Evolutionary conservation across 2,888 invertebrate genomes (phyloP).

Genomic region (Ceriagrion tenellum): DNA sequence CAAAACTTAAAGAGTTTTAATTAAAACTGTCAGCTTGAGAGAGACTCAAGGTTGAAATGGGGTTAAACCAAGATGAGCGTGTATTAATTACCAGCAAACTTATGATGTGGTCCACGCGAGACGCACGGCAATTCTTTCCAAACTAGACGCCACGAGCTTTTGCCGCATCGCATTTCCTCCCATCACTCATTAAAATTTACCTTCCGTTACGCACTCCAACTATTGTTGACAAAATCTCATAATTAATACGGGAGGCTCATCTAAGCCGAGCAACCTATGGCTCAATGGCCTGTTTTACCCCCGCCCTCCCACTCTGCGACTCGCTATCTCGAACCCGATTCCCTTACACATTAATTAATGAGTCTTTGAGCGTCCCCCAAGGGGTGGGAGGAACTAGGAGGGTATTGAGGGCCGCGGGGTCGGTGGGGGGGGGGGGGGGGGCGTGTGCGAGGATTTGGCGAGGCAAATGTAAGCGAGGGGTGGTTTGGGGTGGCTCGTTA

Average conservation of each 20-base stretch:
- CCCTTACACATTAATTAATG: slow-evolving; percentile 63
- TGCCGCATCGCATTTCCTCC: not conserved
- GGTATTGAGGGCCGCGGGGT: not conserved
- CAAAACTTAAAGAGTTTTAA: not conserved
- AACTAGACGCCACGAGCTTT: not conserved
- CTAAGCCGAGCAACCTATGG: slow-evolving; percentile 28
- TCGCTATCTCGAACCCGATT: not conserved
- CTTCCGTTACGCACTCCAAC: not conserved
- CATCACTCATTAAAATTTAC: slow-evolving; percentile 49
- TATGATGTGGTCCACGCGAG: not conserved
- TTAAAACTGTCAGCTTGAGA: not conserved
- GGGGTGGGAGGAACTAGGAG: not conserved
- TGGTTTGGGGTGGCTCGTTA: slow-evolving; percentile 6
- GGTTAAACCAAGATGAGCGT: not conserved
- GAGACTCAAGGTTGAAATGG: not conserved
- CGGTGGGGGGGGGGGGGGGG: too few species aligned
- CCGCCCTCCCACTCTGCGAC: not conserved
- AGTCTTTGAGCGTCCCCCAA: slow-evolving; percentile 45
- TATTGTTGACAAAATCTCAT: slow-evolving; percentile 54
- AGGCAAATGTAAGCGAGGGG: not conserved
- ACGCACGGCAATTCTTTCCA: not conserved
- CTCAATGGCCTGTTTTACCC: not conserved
- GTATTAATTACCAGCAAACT: not conserved
- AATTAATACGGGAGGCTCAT: slow-evolving; percentile 50
- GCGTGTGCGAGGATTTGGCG: not conserved